Conservation (phyloP, 2,888 invertebrate species). For the Esperia sulphurella region DNA sequence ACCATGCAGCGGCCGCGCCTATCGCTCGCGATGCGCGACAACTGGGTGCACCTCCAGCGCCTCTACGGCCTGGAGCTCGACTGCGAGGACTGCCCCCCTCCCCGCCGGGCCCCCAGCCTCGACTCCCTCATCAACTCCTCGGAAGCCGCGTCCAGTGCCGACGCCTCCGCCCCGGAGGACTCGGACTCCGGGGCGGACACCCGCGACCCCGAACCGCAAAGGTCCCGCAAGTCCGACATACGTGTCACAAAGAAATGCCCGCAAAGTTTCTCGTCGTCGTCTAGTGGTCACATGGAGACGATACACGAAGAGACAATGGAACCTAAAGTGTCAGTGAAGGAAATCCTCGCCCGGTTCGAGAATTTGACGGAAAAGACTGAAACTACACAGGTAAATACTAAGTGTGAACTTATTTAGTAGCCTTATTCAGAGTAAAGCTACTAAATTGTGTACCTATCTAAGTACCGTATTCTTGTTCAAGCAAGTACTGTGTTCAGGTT, state of each 20-base stretch:
- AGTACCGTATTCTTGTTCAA: not conserved
- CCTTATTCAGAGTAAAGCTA: too few relatives aligned
- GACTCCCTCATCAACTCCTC: conserved; percentile 85
- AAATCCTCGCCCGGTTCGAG: conserved; percentile 90
- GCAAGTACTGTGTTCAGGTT: not conserved
- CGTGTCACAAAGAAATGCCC: conserved; percentile 59
- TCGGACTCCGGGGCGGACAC: conserved; percentile 84
- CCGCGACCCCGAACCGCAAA: conserved; percentile 60
- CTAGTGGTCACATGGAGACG: conserved; percentile 87
- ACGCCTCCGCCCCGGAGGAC: conserved; percentile 81
- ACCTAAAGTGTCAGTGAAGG: conserved; percentile 90
- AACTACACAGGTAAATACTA: conserved; percentile 4
- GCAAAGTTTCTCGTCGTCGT: conserved; percentile 75
- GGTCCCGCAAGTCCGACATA: conserved; percentile 36
- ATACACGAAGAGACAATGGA: conserved; percentile 88
- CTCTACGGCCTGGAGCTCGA: conserved; percentile 71
- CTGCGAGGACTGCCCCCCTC: conserved; percentile 44
- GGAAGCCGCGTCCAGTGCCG: conserved; percentile 81
- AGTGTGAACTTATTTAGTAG: too few relatives aligned
- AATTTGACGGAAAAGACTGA: conserved; percentile 79
- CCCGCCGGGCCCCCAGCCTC: conserved; percentile 77
- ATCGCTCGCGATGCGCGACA: conserved; percentile 76
- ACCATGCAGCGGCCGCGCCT: conserved; percentile 76
- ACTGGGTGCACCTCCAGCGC: conserved; percentile 73
- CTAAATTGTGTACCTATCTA: too few relatives aligned